Evolutionary conservation across 2,113 vertebrate genomes (phyloP).

Genomic region (Menidia beryllina): DNA sequence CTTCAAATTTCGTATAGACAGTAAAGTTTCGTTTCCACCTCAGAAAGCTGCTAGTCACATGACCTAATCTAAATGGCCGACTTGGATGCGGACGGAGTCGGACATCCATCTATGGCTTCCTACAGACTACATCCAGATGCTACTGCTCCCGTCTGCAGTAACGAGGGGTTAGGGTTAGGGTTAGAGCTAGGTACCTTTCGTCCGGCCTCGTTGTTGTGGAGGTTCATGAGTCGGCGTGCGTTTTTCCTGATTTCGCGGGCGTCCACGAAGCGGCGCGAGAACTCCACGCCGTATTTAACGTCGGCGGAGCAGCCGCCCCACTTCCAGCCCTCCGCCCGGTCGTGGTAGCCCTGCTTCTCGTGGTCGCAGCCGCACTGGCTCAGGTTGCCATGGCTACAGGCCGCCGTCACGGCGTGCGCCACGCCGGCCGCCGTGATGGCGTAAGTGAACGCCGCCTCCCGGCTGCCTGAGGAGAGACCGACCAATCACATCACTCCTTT

Average conservation of each 20-base stretch:
- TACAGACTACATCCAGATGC: too few relatives aligned
- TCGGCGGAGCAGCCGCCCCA: slow-evolving; percentile 99
- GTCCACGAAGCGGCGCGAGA: slow-evolving; percentile 96
- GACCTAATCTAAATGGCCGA: too few relatives aligned
- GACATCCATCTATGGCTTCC: too few relatives aligned
- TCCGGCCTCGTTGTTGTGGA: slow-evolving; percentile 98
- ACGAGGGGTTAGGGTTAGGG: background rate
- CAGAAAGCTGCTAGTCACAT: too few relatives aligned
- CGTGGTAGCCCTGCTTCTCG: slow-evolving; percentile 97
- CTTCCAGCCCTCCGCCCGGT: slow-evolving; percentile 98
- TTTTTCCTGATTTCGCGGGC: slow-evolving; percentile 98
- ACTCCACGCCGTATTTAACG: slow-evolving; percentile 96
- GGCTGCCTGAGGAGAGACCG: slow-evolving; percentile 87
- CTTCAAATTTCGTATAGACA: too few relatives aligned
- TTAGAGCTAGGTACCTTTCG: too few relatives aligned
- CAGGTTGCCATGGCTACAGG: slow-evolving; percentile 97
- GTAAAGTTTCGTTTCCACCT: too few relatives aligned
- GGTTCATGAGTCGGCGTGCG: slow-evolving; percentile 96
- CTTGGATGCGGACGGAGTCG: too few relatives aligned
- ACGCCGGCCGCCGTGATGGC: slow-evolving; percentile 97
- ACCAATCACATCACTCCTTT: too few relatives aligned
- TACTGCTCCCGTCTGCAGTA: too few relatives aligned
- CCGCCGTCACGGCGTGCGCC: slow-evolving; percentile 93
- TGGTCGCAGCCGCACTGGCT: slow-evolving; percentile 98
- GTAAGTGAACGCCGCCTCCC: slow-evolving; percentile 97